phyloP scores from a whole-genome alignment of 1,140 invertebrate genomes.

The Drosophila varians region DNA sequence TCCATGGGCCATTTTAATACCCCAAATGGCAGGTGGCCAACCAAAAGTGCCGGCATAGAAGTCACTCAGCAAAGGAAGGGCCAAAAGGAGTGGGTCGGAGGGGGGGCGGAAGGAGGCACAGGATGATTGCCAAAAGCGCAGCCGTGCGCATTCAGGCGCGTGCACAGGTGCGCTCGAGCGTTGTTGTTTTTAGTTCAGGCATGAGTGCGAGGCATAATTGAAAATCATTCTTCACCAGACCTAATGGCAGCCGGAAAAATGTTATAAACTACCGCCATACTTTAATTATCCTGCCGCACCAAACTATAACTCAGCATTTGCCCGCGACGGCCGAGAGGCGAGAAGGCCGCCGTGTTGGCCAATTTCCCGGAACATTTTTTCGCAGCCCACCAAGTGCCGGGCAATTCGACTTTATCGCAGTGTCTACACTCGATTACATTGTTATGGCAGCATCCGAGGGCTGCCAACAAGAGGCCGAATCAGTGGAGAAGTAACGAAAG shows the following conservation, averaged over 20 bases:
- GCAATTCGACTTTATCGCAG: constrained; percentile 67
- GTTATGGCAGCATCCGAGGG: constrained; percentile 38
- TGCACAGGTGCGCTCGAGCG: constrained; percentile 70
- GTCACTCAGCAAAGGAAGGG: background rate
- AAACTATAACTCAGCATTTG: constrained; percentile 62
- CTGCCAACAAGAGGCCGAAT: constrained; percentile 28
- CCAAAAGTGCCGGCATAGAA: constrained; percentile 5
- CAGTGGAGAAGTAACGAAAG: constrained; percentile 20
- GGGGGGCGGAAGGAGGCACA: background rate
- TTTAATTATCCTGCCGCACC: constrained; percentile 35
- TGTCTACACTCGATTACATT: constrained; percentile 75
- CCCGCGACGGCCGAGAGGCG: constrained; percentile 24
- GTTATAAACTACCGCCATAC: constrained; percentile 22
- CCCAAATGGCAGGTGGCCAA: constrained; percentile 53
- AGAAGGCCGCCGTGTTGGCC: constrained; percentile 36
- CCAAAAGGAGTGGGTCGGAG: background rate
- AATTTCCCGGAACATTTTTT: constrained; percentile 51
- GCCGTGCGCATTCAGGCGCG: constrained; percentile 74
- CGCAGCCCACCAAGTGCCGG: constrained; percentile 32
- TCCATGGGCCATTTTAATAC: constrained; percentile 61
- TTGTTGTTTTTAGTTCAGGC: constrained; percentile 38
- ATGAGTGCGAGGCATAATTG: constrained; percentile 57
- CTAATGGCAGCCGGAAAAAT: constrained; percentile 42
- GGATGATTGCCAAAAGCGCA: constrained; percentile 59
- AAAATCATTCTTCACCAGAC: constrained; percentile 59